Conservation (phyloP, 1,140 invertebrate genomes). For the Pararge aegeria region DNA sequence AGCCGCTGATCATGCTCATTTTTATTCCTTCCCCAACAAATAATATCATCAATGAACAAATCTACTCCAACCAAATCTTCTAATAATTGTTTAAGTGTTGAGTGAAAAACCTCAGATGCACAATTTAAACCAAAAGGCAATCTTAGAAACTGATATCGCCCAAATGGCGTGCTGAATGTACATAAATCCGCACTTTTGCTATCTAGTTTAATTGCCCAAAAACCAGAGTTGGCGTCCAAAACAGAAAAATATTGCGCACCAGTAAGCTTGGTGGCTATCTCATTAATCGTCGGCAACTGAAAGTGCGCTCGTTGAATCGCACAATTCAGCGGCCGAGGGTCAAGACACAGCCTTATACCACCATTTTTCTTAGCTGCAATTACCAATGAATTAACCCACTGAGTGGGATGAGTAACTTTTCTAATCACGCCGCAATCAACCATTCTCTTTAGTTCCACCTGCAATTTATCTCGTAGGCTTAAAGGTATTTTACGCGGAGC, state of each 20-base stretch:
- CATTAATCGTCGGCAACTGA: constrained; percentile 29
- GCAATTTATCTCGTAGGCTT: not conserved
- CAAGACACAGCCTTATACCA: constrained; percentile 28
- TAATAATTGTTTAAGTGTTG: constrained; percentile 20
- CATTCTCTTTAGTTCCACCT: not conserved
- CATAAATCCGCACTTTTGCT: constrained; percentile 28
- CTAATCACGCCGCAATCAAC: not conserved
- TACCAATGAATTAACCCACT: constrained; percentile 10
- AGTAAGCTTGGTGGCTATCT: constrained; percentile 21
- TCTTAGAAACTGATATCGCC: constrained; percentile 33
- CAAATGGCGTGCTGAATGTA: constrained; percentile 35
- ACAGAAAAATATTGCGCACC: constrained; percentile 27
- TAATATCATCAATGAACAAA: constrained; percentile 30
- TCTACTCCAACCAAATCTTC: constrained; percentile 24
- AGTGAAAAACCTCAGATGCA: constrained; percentile 35
- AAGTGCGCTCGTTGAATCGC: constrained; percentile 30
- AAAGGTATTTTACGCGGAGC: not conserved
- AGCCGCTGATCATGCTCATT: constrained; percentile 16
- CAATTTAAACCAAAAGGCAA: constrained; percentile 34
- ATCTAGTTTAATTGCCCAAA: constrained; percentile 30
- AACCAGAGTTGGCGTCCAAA: constrained; percentile 28
- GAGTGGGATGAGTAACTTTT: not conserved
- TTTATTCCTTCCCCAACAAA: constrained; percentile 17
- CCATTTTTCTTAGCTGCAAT: constrained; percentile 28
- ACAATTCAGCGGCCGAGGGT: constrained; percentile 29